Evolutionary conservation across 1,140 invertebrate genomes (phyloP), one percentile per base, ranked within the genome.

Genomic region (Helicoverpa armigera): DNA sequence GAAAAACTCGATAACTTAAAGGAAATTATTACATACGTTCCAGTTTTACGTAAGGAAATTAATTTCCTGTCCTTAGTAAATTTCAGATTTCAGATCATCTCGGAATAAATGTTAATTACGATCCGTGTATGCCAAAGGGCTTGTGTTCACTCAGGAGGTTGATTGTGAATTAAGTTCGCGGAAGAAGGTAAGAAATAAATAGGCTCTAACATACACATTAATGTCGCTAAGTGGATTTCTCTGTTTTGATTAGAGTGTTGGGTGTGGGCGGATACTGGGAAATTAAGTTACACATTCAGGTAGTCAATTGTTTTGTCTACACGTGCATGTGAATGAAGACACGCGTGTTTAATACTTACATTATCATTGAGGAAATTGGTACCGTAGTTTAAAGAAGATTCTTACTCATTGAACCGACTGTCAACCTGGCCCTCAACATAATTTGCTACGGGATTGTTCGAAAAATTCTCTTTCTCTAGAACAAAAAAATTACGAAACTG

Each of bases 1-100:
- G 14, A 73, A 73, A 43, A 72, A 5, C n/a, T 69, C 53, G 56
- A 70, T 70, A 54, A 9, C 70, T 16, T 2, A 58, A 73, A 58
- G 53, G 51, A 72, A 72, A 72, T 72, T 72, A 72, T 72, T 72
- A 23, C 51, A 56, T 56, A 56, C 51, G 23, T n/a, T 54, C 18
- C 23, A 58, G 35, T 0, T 14, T n/a, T 16, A 35, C 18, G 51
- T n/a, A 16, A 43, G 12, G n/a, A 58, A 54, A 16, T 58, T 73
- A 58, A 73, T 73, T 73, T 73, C 70, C 53, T 58, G 29, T 12
- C 12, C 18, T 53, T 56, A 31, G 29, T 35, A n/a, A 56, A 29
- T 43, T 35, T n/a, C n/a, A n/a, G n/a, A n/a, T n/a, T 56, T 43
- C 3, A 73, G 10, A 58, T 43, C 61, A 73, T 73, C 50, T 29